A percentile compares a stretch with the other conserved stretches of the same genome.
Evolutionary conservation across 2,888 invertebrate genomes (phyloP).

Genomic region (Heteromurus nitidus): DNA sequence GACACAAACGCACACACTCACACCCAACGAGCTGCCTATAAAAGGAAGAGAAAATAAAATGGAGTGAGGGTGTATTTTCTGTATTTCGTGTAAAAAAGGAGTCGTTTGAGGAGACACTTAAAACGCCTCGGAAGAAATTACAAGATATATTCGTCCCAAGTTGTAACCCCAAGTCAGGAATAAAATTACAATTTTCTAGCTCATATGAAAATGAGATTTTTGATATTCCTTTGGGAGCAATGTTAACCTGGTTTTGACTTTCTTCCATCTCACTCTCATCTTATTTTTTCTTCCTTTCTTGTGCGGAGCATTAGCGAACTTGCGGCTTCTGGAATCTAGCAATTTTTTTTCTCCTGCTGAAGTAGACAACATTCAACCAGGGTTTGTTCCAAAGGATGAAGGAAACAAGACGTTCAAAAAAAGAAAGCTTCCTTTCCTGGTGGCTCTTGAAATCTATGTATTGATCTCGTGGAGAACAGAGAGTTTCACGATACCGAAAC

Average conservation of each 20-base stretch:
- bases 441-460: neutral
- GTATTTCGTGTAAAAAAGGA: slow-evolving; percentile 25
- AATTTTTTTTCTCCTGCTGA: slow-evolving; percentile 1
- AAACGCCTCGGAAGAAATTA: slow-evolving; percentile 60
- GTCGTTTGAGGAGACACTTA: slow-evolving; percentile 54
- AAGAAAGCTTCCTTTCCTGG: neutral
- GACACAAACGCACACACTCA: neutral
- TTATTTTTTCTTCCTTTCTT: slow-evolving; percentile 3
- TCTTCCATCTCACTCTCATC: slow-evolving; percentile 43
- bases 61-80: slow-evolving; percentile 10
- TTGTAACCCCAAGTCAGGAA: slow-evolving; percentile 60
- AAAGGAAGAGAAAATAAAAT: slow-evolving; percentile 10
- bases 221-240: slow-evolving; percentile 60
- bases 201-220: slow-evolving; percentile 64
- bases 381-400: neutral
- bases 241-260: slow-evolving; percentile 60
- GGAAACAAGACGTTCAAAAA: too few relatives aligned
- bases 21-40: neutral
- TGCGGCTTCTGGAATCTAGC: neutral
- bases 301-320: neutral
- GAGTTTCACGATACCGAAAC: too few relatives aligned
- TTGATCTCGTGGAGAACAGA: neutral
- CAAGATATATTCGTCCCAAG: slow-evolving; percentile 61
- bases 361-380: slow-evolving; percentile 10
- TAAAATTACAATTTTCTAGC: slow-evolving; percentile 65